Evolutionary conservation across 2,888 invertebrate species (phyloP).

Genomic region (Geotrupes spiniger): DNA sequence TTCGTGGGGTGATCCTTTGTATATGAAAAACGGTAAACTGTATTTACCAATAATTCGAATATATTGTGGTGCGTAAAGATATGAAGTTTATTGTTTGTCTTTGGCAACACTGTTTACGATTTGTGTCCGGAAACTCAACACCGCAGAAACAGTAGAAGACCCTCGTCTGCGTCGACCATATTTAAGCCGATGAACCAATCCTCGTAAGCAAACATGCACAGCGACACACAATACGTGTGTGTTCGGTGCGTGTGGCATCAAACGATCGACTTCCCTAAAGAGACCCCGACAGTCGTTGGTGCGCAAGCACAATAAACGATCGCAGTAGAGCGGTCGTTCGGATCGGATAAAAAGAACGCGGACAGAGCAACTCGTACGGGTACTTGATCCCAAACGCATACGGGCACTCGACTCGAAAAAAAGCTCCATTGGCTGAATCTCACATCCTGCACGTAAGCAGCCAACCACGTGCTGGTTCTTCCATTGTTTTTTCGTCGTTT

Average conservation of each 20-base stretch:
- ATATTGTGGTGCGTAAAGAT: no score
- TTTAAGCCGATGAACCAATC: slow-evolving; percentile 28
- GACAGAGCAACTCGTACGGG: slow-evolving; percentile 24
- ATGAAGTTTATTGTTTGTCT: no score
- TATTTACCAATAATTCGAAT: no score
- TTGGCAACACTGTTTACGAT: not conserved
- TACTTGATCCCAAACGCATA: slow-evolving; percentile 35
- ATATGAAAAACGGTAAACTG: no score
- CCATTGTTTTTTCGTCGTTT: slow-evolving; percentile 46
- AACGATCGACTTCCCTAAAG: slow-evolving; percentile 14
- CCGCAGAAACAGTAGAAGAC: slow-evolving; percentile 15
- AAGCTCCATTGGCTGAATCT: slow-evolving; percentile 39
- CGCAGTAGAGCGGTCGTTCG: slow-evolving; percentile 13
- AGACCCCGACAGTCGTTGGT: slow-evolving; percentile 8
- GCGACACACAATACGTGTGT: slow-evolving; percentile 32
- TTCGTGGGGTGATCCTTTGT: no score
- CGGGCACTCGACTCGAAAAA: slow-evolving; percentile 36
- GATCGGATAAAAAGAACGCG: slow-evolving; percentile 19
- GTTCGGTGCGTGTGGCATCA: slow-evolving; percentile 23
- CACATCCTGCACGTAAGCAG: slow-evolving; percentile 39
- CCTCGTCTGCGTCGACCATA: slow-evolving; percentile 26
- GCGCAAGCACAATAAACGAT: slow-evolving; percentile 18
- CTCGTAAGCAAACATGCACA: slow-evolving; percentile 29
- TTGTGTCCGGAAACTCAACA: slow-evolving; percentile 15
- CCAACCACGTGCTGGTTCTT: slow-evolving; percentile 43